Evolutionary conservation across 2,113 vertebrate genomes (phyloP), one percentile per base, ranked within the genome.

Genomic region (Lipotes vexillifer): DNA sequence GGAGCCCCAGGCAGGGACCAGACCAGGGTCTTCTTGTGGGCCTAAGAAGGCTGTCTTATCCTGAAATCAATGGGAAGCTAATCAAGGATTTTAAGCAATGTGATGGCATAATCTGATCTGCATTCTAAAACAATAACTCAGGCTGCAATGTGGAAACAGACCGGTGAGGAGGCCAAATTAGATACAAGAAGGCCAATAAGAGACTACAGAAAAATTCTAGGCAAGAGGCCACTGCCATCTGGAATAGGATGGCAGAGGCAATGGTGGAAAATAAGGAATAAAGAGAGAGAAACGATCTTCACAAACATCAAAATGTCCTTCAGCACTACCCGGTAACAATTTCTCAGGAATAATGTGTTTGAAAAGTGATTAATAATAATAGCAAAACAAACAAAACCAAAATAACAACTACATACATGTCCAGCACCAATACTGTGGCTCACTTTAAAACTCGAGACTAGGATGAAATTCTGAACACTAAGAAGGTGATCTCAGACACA

Each of bases 211-310:
- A 84, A 77, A 85, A n/a, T 75, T 57, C 80, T 46, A 71, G 41
- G 65, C 65, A 75, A 80, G 29, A 44, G 20, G 10, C 23, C 61
- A n/a, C 9, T 59, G 21, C 46, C 44, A 31, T 3, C 46, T 38
- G 2, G 14, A 74, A 85, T 21, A 57, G 49, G 27, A 92, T 12
- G 20, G 23, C 33, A 55, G 25, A 81, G 23, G n/a, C 61, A 59
- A 63, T 5, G 23, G 63, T n/a, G 23, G 11, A 21, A 57, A 72
- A 38, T 36, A 44, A 90, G 4, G 13, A 75, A n/a, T 11, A 66
- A 63, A 82, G 71, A 80, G 63, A 69, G 41, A 94, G 41, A 92
- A 75, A 89, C 27, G 20, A 33, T 78, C 77, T 89, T 63, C 25
- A 71, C 44, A 44, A 29, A 59, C 29, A 63, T 46, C n/a, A 84